Evolutionary conservation across 2,113 vertebrate genomes (phyloP).

Genomic region (Cyphomyrus discorhynchus): DNA sequence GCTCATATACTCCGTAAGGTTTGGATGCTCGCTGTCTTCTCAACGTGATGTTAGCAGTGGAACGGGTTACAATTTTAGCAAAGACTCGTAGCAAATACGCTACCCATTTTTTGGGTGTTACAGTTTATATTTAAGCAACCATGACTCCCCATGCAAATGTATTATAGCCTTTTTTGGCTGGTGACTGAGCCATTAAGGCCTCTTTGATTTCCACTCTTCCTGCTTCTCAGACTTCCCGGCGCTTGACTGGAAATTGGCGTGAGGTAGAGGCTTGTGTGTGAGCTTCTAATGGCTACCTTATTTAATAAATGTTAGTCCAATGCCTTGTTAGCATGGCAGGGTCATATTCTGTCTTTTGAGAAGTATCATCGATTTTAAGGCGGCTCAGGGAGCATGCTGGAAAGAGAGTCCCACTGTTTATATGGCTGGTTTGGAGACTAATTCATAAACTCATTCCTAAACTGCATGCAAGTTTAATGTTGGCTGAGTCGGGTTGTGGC

Average conservation of each 20-base stretch:
- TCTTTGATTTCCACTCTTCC: not conserved
- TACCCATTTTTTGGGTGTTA: not conserved
- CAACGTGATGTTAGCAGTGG: not conserved
- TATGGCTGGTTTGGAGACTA: not conserved
- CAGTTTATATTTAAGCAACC: not conserved
- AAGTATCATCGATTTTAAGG: not conserved
- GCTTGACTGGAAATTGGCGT: constrained; percentile 68
- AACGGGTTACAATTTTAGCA: not conserved
- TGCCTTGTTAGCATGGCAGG: not conserved
- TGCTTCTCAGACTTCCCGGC: constrained; percentile 56
- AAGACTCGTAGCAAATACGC: not conserved
- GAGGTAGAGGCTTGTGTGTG: constrained; percentile 58
- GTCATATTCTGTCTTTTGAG: not conserved
- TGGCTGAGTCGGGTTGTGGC: not conserved
- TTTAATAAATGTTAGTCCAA: not conserved
- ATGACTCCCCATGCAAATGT: not conserved
- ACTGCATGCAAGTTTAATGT: not conserved
- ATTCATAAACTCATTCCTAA: not conserved
- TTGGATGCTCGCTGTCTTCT: not conserved
- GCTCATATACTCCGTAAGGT: not conserved
- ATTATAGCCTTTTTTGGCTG: not conserved
- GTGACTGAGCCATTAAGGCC: not conserved
- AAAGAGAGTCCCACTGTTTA: not conserved
- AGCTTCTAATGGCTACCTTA: constrained; percentile 1
- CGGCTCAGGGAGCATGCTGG: not conserved